A percentile compares a stretch with the other conserved stretches of the same genome.
Evolutionary conservation across 1,140 invertebrate species (phyloP).

Genomic region (Ectropis grisescens): DNA sequence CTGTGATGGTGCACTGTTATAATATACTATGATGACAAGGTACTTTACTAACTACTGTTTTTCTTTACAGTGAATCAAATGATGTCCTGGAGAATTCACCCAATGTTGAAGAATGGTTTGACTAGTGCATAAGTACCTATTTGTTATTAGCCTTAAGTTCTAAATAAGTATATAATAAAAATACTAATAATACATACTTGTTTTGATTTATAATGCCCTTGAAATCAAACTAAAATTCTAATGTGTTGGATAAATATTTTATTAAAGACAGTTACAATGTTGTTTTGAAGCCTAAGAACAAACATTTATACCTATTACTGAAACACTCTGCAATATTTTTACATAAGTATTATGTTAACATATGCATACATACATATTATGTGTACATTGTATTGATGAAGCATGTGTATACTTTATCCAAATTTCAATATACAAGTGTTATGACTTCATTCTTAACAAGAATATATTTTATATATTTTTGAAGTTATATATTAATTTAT

Average conservation of each 20-base stretch:
- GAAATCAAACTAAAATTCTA: constrained; percentile 24
- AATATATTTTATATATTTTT: constrained; percentile 15
- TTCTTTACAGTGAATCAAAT: constrained; percentile 80
- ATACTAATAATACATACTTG: too few species aligned
- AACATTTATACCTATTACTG: constrained; percentile 42
- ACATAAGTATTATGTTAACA: constrained; percentile 12
- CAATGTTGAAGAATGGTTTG: constrained; percentile 67
- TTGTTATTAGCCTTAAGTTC: too few species aligned
- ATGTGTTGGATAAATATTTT: constrained; percentile 64
- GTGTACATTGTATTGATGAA: constrained; percentile 29
- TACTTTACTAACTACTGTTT: too few species aligned
- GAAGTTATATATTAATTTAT: constrained; percentile 21
- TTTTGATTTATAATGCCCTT: too few species aligned
- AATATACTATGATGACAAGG: too few species aligned
- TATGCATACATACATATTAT: constrained; percentile 38
- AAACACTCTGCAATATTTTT: constrained; percentile 41
- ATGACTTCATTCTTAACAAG: constrained; percentile 24
- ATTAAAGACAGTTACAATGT: constrained; percentile 60
- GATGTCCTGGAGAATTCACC: constrained; percentile 85
- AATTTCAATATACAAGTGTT: too few species aligned
- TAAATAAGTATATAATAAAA: too few species aligned
- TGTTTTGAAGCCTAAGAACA: constrained; percentile 52
- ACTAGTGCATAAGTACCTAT: constrained; percentile 18
- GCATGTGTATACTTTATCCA: constrained; percentile 33
- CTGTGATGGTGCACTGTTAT: too few species aligned